phyloP scores from a whole-genome alignment of 2,797 vertebrate genomes.

The Prionace glauca region DNA sequence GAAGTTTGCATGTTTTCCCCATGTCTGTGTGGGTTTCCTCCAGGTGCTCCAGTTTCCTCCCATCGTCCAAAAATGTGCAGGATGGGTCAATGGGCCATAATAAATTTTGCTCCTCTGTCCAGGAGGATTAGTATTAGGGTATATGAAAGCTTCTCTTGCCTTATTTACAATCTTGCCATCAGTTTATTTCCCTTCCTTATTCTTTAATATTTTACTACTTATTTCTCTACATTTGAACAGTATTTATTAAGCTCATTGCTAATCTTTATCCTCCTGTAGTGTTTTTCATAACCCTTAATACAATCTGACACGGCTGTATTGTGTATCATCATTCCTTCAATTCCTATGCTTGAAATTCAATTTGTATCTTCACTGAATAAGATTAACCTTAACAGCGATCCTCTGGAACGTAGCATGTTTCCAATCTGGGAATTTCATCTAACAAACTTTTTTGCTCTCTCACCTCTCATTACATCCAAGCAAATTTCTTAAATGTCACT shows the following conservation, averaged over 20 bases:
- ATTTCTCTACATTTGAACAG: neutral
- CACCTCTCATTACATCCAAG: neutral
- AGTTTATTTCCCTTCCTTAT: neutral
- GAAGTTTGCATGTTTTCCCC: no score
- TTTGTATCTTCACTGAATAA: neutral
- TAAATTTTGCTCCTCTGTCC: no score
- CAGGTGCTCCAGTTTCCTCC: no score
- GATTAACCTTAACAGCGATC: neutral
- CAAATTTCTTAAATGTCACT: neutral
- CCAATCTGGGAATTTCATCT: neutral
- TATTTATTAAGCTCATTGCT: neutral
- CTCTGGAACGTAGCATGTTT: neutral
- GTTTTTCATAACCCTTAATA: neutral
- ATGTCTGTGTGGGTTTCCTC: no score
- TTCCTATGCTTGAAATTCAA: neutral
- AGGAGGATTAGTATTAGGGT: neutral
- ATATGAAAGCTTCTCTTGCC: neutral
- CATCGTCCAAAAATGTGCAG: no score
- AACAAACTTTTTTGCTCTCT: neutral
- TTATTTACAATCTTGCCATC: neutral
- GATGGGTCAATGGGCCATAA: no score
- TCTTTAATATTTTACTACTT: neutral
- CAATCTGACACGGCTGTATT: neutral
- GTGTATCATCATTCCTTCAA: neutral
- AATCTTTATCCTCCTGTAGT: neutral